These are phyloP conservation scores for Brachirus orientalis DNA, from an alignment of 2,113 vertebrate genomes.

Conservation along the genomic window DNA sequence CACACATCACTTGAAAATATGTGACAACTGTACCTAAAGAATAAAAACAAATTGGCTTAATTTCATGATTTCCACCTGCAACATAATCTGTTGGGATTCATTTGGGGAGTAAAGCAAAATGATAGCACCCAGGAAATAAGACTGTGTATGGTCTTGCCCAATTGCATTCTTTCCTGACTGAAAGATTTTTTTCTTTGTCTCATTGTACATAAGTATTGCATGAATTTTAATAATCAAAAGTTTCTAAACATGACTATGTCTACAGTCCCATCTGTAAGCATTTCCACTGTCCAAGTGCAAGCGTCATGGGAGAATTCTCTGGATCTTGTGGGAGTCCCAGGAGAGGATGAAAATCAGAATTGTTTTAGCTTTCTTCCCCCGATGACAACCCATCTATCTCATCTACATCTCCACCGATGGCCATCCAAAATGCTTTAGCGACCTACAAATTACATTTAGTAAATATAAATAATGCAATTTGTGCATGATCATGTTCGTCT, in stretches of 20 bases:
- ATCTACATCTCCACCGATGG: conserved; percentile 95
- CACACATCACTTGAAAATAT: conserved; percentile 63
- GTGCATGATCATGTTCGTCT: background rate
- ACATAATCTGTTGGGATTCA: conserved; percentile 18
- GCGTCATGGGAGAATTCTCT: conserved; percentile 24
- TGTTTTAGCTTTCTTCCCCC: conserved; percentile 88
- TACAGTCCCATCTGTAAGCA: conserved; percentile 48
- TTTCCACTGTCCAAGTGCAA: conserved; percentile 40
- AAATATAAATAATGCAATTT: background rate
- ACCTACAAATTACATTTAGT: conserved; percentile 81
- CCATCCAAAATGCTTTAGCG: conserved; percentile 99
- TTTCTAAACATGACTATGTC: conserved; percentile 43
- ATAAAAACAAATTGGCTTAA: conserved; percentile 29
- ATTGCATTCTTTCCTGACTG: conserved; percentile 21
- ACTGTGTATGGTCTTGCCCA: conserved; percentile 14
- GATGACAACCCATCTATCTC: conserved; percentile 96
- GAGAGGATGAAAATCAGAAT: conserved; percentile 37
- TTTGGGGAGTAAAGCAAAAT: conserved; percentile 15
- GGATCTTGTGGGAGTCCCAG: conserved; percentile 43
- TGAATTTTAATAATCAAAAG: conserved; percentile 45
- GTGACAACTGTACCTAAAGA: conserved; percentile 49
- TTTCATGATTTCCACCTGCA: conserved; percentile 7
- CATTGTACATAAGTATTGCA: conserved; percentile 33
- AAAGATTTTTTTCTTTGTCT: conserved; percentile 45
- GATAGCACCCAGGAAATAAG: background rate